phyloP scores from a whole-genome alignment of 1,140 invertebrate genomes.

The Drosophila simulans region DNA sequence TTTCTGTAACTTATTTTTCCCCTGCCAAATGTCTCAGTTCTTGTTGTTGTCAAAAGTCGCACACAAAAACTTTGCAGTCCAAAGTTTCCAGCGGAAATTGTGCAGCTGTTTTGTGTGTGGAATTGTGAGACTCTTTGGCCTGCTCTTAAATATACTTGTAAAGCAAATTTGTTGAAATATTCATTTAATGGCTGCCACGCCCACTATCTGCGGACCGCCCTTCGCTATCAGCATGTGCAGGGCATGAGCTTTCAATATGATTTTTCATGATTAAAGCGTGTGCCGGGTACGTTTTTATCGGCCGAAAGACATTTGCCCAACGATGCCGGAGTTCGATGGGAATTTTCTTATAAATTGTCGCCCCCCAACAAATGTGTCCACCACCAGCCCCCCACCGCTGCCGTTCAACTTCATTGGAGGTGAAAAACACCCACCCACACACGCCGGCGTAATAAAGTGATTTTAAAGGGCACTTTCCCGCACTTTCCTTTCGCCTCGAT shows the following conservation, averaged over 20 bases:
- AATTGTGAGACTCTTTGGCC: conserved; percentile 21
- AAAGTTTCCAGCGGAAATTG: conserved; percentile 77
- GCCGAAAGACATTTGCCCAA: conserved; percentile 57
- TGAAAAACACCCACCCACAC: conserved; percentile 36
- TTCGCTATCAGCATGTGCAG: conserved; percentile 19
- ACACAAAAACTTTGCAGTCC: conserved; percentile 71
- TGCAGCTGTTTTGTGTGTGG: conserved; percentile 75
- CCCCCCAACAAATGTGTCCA: conserved; percentile 72
- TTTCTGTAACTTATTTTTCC: neutral
- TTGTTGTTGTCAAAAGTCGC: conserved; percentile 71
- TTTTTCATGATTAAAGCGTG: conserved; percentile 81
- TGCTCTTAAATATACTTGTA: conserved; percentile 55
- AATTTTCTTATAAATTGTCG: conserved; percentile 80
- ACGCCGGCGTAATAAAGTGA: conserved; percentile 82
- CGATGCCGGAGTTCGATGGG: conserved; percentile 54
- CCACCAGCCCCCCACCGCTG: neutral
- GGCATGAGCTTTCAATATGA: conserved; percentile 57
- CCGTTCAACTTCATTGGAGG: neutral
- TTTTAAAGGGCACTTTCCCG: conserved; percentile 79
- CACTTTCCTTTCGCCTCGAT: conserved; percentile 50
- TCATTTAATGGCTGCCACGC: conserved; percentile 68
- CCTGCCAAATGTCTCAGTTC: conserved; percentile 13
- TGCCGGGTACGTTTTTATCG: conserved; percentile 68
- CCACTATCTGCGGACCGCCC: conserved; percentile 12
- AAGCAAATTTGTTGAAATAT: conserved; percentile 74